phyloP scores from a whole-genome alignment of 2,888 invertebrate species.

The Acronicta psi region DNA sequence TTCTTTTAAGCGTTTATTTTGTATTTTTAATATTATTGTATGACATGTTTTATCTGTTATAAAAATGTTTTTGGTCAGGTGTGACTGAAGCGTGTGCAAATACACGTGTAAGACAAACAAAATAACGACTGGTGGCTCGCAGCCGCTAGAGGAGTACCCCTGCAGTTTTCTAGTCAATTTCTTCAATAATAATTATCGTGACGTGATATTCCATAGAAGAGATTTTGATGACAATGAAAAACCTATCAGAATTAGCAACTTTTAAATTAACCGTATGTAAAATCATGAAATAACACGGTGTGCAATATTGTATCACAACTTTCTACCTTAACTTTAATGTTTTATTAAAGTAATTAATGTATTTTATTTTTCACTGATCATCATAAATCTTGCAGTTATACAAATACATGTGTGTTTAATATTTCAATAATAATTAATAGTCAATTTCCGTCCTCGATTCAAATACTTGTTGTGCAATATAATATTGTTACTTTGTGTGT shows the following conservation, averaged over 20 bases:
- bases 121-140: conserved; percentile 4
- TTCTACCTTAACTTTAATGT: conserved; percentile 5
- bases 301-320: conserved; percentile 21
- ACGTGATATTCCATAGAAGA: conserved; percentile 22
- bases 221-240: conserved; percentile 24
- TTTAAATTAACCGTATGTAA: neutral
- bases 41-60: conserved; percentile 38
- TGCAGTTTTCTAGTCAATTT: conserved; percentile 63
- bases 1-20: conserved; percentile 57
- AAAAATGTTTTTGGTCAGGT: conserved; percentile 30
- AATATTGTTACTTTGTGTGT: conserved; percentile 26
- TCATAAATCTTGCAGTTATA: conserved; percentile 5
- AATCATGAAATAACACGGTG: conserved; percentile 5
- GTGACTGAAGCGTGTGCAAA: conserved; percentile 27
- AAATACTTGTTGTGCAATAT: conserved; percentile 1
- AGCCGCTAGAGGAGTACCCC: conserved; percentile 24
- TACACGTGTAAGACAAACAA: conserved; percentile 14
- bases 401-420: neutral
- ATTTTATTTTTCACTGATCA: conserved; percentile 12
- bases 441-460: conserved; percentile 3
- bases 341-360: conserved; percentile 6
- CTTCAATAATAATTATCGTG: conserved; percentile 44
- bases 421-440: conserved; percentile 5
- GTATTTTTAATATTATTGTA: conserved; percentile 45
- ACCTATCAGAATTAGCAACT: neutral